These are phyloP conservation scores for Neelides sp. DNA, from an alignment of 1,140 invertebrate genomes.

Conservation along the genomic window DNA sequence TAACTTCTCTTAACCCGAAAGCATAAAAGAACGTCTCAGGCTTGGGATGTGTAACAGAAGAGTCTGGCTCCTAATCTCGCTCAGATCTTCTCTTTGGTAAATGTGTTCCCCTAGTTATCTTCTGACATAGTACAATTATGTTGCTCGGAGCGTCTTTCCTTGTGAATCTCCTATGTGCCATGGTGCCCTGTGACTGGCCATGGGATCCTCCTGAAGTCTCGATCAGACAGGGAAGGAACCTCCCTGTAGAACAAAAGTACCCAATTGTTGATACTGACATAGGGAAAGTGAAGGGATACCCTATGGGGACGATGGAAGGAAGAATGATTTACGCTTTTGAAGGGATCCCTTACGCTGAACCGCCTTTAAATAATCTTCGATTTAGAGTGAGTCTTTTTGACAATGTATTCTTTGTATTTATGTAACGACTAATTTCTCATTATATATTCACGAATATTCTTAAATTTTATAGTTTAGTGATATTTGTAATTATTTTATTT, in stretches of 20 bases:
- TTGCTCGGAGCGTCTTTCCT: not conserved
- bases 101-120: no score
- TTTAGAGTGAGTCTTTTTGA: not conserved
- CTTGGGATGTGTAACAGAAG: no score
- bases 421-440: no score
- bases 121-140: not conserved
- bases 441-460: no score
- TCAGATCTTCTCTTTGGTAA: no score
- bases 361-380: not conserved
- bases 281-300: slow-evolving; percentile 1
- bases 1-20: no score
- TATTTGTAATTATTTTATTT: no score
- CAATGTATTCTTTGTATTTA: no score
- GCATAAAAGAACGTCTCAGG: no score
- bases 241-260: no score
- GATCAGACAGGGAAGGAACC: not conserved
- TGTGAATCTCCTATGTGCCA: not conserved
- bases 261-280: not conserved
- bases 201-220: not conserved
- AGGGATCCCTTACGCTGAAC: not conserved
- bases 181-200: not conserved
- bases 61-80: no score
- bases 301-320: not conserved
- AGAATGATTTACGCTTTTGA: slow-evolving; percentile 4
- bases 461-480: no score